Conservation (phyloP, 2,113 vertebrate species). For the Bolborhynchus lineola region DNA sequence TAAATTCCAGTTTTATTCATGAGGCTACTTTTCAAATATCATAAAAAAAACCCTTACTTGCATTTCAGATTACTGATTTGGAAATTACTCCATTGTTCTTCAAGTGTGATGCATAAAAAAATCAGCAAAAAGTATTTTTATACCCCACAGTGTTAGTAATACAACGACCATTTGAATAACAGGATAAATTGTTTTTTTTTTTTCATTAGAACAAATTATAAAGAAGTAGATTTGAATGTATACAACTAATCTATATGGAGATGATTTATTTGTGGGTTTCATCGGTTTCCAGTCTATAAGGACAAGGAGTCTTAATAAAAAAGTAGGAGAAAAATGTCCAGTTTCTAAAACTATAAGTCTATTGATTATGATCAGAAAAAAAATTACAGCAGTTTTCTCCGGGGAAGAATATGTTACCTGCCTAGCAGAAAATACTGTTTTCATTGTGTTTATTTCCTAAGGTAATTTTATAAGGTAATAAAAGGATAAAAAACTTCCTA, state of each 20-base stretch:
- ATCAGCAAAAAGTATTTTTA: background rate
- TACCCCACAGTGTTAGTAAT: background rate
- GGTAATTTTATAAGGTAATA: background rate
- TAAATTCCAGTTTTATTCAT: background rate
- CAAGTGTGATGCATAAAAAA: background rate
- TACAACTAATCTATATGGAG: background rate
- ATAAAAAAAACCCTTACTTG: background rate
- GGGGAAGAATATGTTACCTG: background rate
- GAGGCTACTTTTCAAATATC: background rate
- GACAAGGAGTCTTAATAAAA: background rate
- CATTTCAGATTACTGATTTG: background rate
- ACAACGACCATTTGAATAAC: background rate
- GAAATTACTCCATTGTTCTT: background rate
- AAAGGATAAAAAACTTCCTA: background rate
- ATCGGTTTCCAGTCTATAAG: background rate
- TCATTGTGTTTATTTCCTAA: constrained; percentile 8
- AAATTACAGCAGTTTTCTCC: background rate
- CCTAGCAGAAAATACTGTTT: background rate
- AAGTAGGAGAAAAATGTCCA: background rate
- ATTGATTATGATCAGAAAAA: background rate
- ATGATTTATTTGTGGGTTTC: background rate
- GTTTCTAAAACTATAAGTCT: background rate
- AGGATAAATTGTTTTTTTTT: background rate
- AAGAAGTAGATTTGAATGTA: background rate
- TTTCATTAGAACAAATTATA: background rate